Evolutionary conservation across 2,113 vertebrate genomes (phyloP), one percentile per base, ranked within the genome.

Genomic region (Naja naja): DNA sequence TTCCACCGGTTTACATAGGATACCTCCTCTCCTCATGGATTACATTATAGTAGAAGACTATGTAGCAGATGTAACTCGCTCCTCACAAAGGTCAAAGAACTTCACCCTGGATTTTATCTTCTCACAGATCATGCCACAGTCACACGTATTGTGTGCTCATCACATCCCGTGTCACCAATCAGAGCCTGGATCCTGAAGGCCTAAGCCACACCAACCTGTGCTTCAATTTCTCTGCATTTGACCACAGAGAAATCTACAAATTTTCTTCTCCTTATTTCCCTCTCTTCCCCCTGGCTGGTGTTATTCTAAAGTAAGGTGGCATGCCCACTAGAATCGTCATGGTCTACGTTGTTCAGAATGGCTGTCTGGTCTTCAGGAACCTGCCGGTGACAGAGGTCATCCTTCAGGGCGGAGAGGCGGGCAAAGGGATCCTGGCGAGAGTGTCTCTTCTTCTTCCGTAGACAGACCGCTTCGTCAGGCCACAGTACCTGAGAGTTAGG

Each of bases 291-390:
- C n/a, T 64, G 93, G 89, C 90, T n/a, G 25, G 93, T 2, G 22
- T 49, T 91, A 97, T 94, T 91, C 98, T 98, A 99, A 96, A 98
- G 98, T 96, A 99, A 97, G 94, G 99, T 99, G 96, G 98, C 98
- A 9, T 99, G 99, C 94, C 98, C 98, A 5, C 96, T 30, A 58
- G 98, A 96, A 95, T 98, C 98, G 0, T 98, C 98, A 0, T 98
- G 98, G 97, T 99, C 99, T 96, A 98, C 98, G 87, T 98, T 98
- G 97, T 98, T 98, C 98, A 99, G 98, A 94, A 99, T 99, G 87
- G 98, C 98, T 81, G 98, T 99, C 98, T 98, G 98, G 97, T 99
- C 99, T 96, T 99, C 99, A 0, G 98, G 98, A 96, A 98, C 98
- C 97, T 98, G 98, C 95, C 98, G 98, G 96, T 98, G 98, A 95